Evolutionary conservation across 2,888 invertebrate genomes (phyloP).

Genomic region (Hemicrepidius hirtus): DNA sequence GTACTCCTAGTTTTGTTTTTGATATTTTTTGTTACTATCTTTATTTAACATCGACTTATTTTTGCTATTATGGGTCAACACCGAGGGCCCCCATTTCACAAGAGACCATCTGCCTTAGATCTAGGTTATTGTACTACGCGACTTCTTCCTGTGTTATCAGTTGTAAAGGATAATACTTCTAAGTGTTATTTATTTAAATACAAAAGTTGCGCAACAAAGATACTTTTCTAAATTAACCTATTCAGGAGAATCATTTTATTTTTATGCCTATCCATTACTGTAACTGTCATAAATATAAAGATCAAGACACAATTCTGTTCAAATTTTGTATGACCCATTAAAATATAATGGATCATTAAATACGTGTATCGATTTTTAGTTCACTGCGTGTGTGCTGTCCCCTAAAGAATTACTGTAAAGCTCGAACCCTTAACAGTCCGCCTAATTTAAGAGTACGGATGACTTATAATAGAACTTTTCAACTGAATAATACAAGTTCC

Average conservation of each 20-base stretch:
- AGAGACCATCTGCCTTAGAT: no score
- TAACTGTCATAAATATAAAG: slow-evolving; percentile 10
- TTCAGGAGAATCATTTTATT: neutral
- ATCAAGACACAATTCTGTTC: slow-evolving; percentile 26
- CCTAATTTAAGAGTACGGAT: slow-evolving; percentile 67
- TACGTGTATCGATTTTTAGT: slow-evolving; percentile 60
- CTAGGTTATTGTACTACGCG: no score
- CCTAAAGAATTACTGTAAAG: slow-evolving; percentile 37
- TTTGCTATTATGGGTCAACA: no score
- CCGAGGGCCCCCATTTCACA: no score
- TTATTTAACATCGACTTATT: no score
- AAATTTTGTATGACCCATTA: slow-evolving; percentile 62
- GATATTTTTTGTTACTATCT: no score
- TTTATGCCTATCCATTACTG: slow-evolving; percentile 21
- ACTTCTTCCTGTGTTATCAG: no score
- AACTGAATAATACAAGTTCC: slow-evolving; percentile 65
- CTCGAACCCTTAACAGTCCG: slow-evolving; percentile 59
- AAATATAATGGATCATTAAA: slow-evolving; percentile 66
- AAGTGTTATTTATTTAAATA: no score
- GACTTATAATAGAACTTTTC: slow-evolving; percentile 66
- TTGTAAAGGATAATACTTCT: no score
- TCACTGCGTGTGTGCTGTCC: slow-evolving; percentile 46
- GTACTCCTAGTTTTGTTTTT: no score
- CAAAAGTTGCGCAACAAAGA: neutral
- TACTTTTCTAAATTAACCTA: neutral